Percentiles rank a stretch among this genome's conserved stretches.
phyloP scores from a whole-genome alignment of 1,140 invertebrate species.

The Polypedilum pembai region DNA sequence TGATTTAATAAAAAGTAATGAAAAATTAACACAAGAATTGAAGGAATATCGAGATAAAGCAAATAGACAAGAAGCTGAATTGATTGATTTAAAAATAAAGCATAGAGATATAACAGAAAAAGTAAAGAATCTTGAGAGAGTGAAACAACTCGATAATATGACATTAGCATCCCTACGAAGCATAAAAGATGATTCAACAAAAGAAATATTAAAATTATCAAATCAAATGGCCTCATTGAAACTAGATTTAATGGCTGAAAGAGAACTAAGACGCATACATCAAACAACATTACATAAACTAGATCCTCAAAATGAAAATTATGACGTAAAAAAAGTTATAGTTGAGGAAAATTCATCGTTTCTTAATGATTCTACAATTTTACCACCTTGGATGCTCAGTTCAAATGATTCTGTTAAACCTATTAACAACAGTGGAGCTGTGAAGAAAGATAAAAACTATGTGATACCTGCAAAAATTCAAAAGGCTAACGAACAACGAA shows the following conservation, averaged over 20 bases:
- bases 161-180: background rate
- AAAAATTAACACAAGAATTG: background rate
- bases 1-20: background rate
- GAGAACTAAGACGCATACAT: background rate
- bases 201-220: background rate
- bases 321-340: background rate
- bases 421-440: background rate
- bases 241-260: background rate
- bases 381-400: background rate
- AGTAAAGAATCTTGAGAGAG: background rate
- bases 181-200: background rate
- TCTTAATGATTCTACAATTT: background rate
- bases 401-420: background rate
- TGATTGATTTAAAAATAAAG: background rate
- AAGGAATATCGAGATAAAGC: background rate
- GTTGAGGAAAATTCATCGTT: background rate
- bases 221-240: background rate
- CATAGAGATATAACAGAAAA: background rate
- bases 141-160: background rate
- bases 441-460: background rate
- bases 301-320: background rate
- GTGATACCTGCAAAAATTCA: background rate
- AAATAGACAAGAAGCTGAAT: background rate
- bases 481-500: background rate
- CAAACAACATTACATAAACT: background rate